Conservation (phyloP, 2,888 invertebrate genomes). For the Callimorpha dominula region DNA sequence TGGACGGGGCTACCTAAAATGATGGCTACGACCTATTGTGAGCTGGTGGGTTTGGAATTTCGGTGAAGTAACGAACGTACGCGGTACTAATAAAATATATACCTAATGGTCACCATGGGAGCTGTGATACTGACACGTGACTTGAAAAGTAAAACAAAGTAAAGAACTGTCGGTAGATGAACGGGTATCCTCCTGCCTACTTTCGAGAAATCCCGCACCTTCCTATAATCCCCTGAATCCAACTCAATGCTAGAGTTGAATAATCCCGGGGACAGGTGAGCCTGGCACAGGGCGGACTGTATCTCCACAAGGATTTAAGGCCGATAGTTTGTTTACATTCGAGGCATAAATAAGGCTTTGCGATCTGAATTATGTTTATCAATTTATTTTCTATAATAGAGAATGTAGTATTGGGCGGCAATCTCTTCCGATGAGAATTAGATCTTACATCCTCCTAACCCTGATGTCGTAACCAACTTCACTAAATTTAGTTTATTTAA, state of each 20-base stretch:
- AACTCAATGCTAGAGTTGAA: constrained; percentile 58
- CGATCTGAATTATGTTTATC: not conserved
- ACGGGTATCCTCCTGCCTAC: constrained; percentile 64
- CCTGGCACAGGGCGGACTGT: constrained; percentile 46
- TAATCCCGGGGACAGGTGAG: constrained; percentile 66
- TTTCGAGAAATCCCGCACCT: constrained; percentile 54
- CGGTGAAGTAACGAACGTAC: constrained; percentile 23
- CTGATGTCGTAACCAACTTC: constrained; percentile 39
- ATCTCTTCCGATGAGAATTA: not conserved
- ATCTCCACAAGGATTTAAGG: constrained; percentile 51
- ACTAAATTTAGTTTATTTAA: constrained; percentile 35
- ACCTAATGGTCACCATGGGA: constrained; percentile 44
- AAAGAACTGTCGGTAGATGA: constrained; percentile 64
- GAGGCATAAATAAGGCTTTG: constrained; percentile 27
- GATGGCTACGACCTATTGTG: too few relatives aligned
- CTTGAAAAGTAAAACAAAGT: constrained; percentile 64
- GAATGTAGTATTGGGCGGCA: not conserved
- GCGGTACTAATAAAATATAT: constrained; percentile 13
- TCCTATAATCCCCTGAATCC: constrained; percentile 65
- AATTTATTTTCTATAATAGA: not conserved
- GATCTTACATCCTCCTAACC: not conserved
- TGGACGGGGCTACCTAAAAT: too few relatives aligned
- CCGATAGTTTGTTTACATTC: constrained; percentile 57
- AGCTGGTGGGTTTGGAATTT: constrained; percentile 9
- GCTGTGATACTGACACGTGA: constrained; percentile 51